Conservation (phyloP, 2,113 vertebrate species). For the Stegastes partitus region DNA sequence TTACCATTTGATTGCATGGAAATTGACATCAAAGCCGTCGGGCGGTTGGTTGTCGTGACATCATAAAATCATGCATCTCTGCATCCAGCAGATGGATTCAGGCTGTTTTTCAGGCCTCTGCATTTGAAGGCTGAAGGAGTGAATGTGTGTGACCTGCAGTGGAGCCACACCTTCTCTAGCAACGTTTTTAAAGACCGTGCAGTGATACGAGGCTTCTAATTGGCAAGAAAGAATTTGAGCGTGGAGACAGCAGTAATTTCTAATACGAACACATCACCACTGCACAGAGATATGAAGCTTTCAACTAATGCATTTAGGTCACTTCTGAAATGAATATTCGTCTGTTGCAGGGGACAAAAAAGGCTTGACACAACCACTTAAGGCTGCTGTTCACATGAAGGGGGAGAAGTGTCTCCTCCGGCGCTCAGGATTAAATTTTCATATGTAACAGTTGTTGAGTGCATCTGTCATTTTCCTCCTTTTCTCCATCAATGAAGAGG, state of each 20-base stretch:
- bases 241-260: slow-evolving; percentile 8
- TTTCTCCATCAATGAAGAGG: slow-evolving; percentile 7
- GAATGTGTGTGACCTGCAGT: not conserved
- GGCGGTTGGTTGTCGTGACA: slow-evolving; percentile 27
- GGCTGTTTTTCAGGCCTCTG: slow-evolving; percentile 3
- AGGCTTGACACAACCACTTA: slow-evolving; percentile 58
- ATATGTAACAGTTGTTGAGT: slow-evolving; percentile 43
- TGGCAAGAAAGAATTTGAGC: slow-evolving; percentile 7
- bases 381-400: slow-evolving; percentile 44
- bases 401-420: slow-evolving; percentile 48
- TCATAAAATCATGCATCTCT: slow-evolving; percentile 49
- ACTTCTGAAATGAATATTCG: slow-evolving; percentile 53
- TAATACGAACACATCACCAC: slow-evolving; percentile 29
- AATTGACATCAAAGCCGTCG: slow-evolving; percentile 44
- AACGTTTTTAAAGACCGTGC: not conserved
- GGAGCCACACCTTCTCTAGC: not conserved
- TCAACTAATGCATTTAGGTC: slow-evolving; percentile 71
- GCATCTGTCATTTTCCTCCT: slow-evolving; percentile 42
- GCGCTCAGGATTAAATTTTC: slow-evolving; percentile 66
- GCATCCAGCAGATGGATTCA: slow-evolving; percentile 1
- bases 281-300: slow-evolving; percentile 40
- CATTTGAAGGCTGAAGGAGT: not conserved
- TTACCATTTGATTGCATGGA: slow-evolving; percentile 51
- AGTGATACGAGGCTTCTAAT: slow-evolving; percentile 27
- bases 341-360: slow-evolving; percentile 38